These are phyloP conservation scores for Belonocnema kinseyi DNA, from an alignment of 1,140 invertebrate genomes.

Conservation along the genomic window DNA sequence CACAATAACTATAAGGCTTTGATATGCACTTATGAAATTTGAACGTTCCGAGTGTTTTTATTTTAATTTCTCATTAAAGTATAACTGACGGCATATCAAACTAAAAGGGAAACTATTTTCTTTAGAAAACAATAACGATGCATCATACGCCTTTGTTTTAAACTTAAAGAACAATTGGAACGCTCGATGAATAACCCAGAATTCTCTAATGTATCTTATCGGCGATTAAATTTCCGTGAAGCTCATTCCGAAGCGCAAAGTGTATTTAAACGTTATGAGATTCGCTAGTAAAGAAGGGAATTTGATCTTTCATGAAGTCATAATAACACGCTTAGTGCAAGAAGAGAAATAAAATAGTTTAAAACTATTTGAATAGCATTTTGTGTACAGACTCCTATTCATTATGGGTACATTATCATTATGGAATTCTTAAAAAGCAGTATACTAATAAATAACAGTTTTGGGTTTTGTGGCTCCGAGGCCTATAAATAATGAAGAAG, in stretches of 20 bases:
- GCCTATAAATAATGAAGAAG: no score
- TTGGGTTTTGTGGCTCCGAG: no score
- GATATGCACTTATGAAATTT: background rate
- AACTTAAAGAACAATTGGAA: constrained; percentile 11
- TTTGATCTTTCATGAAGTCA: background rate
- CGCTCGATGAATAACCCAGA: background rate
- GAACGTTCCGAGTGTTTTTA: background rate
- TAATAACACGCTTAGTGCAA: no score
- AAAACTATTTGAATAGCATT: no score
- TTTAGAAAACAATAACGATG: constrained; percentile 20
- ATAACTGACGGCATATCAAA: background rate
- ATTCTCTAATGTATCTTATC: constrained; percentile 19
- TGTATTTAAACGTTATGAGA: background rate
- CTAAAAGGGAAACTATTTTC: constrained; percentile 11
- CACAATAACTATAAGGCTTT: no score
- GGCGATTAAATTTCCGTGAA: constrained; percentile 8
- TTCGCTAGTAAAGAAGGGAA: background rate
- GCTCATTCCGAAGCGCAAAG: background rate
- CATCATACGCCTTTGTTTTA: constrained; percentile 12
- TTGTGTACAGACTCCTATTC: no score
- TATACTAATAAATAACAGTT: no score
- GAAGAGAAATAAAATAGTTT: no score
- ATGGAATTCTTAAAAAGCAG: no score
- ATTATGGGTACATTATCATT: no score
- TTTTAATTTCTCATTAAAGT: background rate